Base-by-base conservation (phyloP, 2,113 vertebrate genomes). In the Burhinus bistriatus region DNA sequence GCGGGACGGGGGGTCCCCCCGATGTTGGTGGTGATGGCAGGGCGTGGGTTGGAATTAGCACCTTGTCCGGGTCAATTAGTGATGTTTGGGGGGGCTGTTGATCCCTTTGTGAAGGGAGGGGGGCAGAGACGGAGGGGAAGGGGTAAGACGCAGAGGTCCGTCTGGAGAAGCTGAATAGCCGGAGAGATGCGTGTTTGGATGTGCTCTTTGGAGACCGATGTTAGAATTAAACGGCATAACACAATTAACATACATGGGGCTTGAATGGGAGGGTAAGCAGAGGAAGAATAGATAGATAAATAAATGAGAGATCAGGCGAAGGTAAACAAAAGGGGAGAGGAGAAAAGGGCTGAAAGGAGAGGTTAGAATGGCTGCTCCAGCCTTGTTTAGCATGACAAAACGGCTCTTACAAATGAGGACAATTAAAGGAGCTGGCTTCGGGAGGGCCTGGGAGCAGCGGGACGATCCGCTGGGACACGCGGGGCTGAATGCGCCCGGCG, bases 341-440 rank as follows among this genome's bases (percentile, higher is more conserved):
- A 78, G 87, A 58, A 92, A 94, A 96, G 95, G 86, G 77, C 93
- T 94, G 97, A 95, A 96, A 98, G 94, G 95, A 95, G 97, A 97
- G 98, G 96, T 97, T 97, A 79, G 95, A 93, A 86, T 55, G 97
- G 96, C 98, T 97, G 97, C 93, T 96, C 97, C 98, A 97, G 96
- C 98, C 98, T 98, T 96, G 98, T 97, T 98, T 98, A 98, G 98
- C 98, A 98, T 98, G 96, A 98, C 98, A 98, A 98, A 98, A 98
- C 57, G 93, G 91, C 95, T 95, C 96, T 98, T 97, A 97, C 97
- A 98, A 97, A 97, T 94, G 89, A 79, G 97, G 96, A 98, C 98
- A 98, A 98, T 98, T 97, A 98, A 79, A 96, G 93, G 97, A 97
- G 96, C 96, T 87, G 98, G 96, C 95, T 97, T 90, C 83, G 97